Percentiles rank a stretch among this genome's conserved stretches.
These are phyloP conservation scores for Minunthozetes semirufus DNA, from an alignment of 2,888 invertebrate species.

Conservation along the genomic window DNA sequence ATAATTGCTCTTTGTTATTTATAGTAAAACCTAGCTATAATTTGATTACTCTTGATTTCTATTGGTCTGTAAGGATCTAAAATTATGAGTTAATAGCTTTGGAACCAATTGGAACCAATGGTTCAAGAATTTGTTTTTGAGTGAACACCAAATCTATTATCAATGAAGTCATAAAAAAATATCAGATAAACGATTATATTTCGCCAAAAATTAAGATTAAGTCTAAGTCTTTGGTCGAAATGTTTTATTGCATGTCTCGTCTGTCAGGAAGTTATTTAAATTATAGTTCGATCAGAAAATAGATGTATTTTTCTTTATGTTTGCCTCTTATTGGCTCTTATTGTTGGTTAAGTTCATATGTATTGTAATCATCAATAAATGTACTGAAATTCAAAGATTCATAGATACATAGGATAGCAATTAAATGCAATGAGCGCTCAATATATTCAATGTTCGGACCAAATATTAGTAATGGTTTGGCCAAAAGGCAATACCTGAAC, in stretches of 20 bases:
- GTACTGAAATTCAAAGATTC: constrained; percentile 10
- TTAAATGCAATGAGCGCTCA: constrained; percentile 23
- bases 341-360: background rate
- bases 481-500: constrained; percentile 12
- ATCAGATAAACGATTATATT: background rate
- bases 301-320: background rate
- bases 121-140: background rate
- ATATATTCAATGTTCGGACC: background rate
- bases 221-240: background rate
- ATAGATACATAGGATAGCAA: constrained; percentile 10
- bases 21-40: too few species aligned
- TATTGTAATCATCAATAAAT: background rate
- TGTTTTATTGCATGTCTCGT: background rate
- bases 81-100: too few species aligned
- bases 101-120: too few species aligned
- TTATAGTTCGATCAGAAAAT: background rate
- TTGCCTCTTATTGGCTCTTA: background rate
- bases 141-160: background rate
- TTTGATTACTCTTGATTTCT: too few species aligned
- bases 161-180: background rate
- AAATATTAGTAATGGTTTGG: constrained; percentile 23
- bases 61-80: too few species aligned
- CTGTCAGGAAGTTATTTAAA: constrained; percentile 28
- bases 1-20: too few species aligned
- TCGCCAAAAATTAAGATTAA: background rate